Evolutionary conservation across 2,113 vertebrate genomes (phyloP), one percentile per base, ranked within the genome.

Genomic region (Leuciscus idus): DNA sequence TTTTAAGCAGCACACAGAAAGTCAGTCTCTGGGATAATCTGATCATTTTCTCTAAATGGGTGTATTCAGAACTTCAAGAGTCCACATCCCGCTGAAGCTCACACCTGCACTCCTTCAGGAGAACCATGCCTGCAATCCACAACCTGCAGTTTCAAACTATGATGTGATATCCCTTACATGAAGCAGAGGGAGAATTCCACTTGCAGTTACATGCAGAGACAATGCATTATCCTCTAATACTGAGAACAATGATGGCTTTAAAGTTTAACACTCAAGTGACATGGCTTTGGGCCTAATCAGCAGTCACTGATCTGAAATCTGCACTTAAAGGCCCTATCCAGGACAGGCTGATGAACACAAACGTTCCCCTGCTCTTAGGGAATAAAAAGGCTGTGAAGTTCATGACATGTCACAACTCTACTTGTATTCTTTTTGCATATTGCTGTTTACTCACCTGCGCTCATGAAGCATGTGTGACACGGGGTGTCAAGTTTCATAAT

Each of bases 381-480:
- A 79, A 59, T 23, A 52, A 57, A 76, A 11, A 19, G 74, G 48
- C 48, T 8, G 48, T 39, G 17, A 77, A 21, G 77, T 33, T 43
- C 55, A 61, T 17, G 0, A 0, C 55, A 30, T 11, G 33, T 79
- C 30, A n/a, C 23, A 46, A 39, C 23, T 74, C 21, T 48, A 12
- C 0, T 46, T 74, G 5, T 74, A 28, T 33, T 57, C 13, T 33
- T 61, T 80, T 62, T 80, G 57, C 77, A 43, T 43, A 12, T n/a
- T 39, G 6, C 1, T 81, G 85, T 90, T 90, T 86, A 80, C 64
- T 62, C 82, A 86, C 86, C 86, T 90, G 89, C 46, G 21, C 50
- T 52, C 36, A 43, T 28, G 26, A 43, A 72, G 64, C 78, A 55
- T 81, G 68, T 12, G 62, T 88, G 72, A 85, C 81, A 61, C 30